Percentiles rank a stretch among this genome's conserved stretches.
phyloP scores from a whole-genome alignment of 1,140 invertebrate genomes.

The Spodoptera litura region DNA sequence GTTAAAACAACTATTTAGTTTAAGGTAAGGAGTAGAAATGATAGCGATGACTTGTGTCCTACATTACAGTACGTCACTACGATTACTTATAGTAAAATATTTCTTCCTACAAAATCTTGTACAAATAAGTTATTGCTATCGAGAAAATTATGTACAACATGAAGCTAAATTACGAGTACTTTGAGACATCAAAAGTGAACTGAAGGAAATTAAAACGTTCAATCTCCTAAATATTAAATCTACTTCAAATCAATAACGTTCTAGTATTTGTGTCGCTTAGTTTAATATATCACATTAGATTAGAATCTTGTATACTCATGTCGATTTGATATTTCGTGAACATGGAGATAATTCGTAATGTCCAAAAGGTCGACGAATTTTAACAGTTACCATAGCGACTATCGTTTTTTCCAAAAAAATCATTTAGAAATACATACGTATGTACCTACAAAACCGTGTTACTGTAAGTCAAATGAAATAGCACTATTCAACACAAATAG shows the following conservation, averaged over 20 bases:
- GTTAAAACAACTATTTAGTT: constrained; percentile 15
- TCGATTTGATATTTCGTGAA: constrained; percentile 54
- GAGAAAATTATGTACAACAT: constrained; percentile 76
- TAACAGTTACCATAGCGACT: constrained; percentile 3
- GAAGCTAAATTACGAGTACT: constrained; percentile 57
- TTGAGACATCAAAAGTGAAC: constrained; percentile 78
- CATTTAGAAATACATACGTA: not conserved
- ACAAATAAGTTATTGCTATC: constrained; percentile 81
- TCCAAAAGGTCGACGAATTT: constrained; percentile 12
- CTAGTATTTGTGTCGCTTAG: constrained; percentile 64
- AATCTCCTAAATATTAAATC: constrained; percentile 49
- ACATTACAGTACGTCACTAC: constrained; percentile 42
- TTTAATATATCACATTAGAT: constrained; percentile 82
- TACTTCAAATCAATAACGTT: constrained; percentile 61
- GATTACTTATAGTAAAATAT: constrained; percentile 46
- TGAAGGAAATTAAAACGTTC: constrained; percentile 61
- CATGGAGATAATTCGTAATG: constrained; percentile 33
- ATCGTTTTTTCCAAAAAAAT: not conserved
- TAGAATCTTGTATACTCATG: constrained; percentile 79
- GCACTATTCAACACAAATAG: constrained; percentile 34
- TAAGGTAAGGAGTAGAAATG: constrained; percentile 12
- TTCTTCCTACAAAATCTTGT: constrained; percentile 50
- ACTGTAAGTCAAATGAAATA: not conserved
- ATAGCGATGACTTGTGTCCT: constrained; percentile 31
- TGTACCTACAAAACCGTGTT: not conserved